Percentiles rank a stretch among this genome's conserved stretches.
These are phyloP conservation scores for Cyprinodon brontotheroides DNA, from an alignment of 2,113 vertebrate species.

Conservation along the genomic window DNA sequence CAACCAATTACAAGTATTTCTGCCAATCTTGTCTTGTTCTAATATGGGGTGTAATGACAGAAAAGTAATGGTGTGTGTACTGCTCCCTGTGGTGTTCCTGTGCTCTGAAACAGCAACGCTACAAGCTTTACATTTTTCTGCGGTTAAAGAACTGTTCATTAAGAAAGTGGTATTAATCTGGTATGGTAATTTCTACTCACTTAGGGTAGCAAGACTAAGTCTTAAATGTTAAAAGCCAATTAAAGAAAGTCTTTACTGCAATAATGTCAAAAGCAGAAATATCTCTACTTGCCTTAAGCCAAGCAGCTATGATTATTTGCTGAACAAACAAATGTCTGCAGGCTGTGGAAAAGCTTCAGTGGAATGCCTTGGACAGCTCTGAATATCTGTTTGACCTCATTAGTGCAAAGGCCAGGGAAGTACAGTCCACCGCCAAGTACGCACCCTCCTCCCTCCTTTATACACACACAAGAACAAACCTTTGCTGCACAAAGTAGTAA, in stretches of 20 bases:
- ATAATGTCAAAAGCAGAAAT: slow-evolving; percentile 13
- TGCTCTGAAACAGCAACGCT: too few relatives aligned
- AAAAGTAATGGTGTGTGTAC: too few relatives aligned
- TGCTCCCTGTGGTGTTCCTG: too few relatives aligned
- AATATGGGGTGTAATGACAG: too few relatives aligned
- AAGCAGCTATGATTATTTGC: slow-evolving; percentile 38
- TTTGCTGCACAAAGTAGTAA: slow-evolving; percentile 27
- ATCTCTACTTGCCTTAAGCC: slow-evolving; percentile 30
- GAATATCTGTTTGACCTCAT: slow-evolving; percentile 67
- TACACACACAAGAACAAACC: slow-evolving; percentile 36
- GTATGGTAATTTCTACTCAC: slow-evolving; percentile 5
- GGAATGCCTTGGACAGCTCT: slow-evolving; percentile 54
- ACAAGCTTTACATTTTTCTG: too few relatives aligned
- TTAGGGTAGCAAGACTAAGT: slow-evolving; percentile 7
- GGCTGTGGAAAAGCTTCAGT: slow-evolving; percentile 25
- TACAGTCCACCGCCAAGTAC: slow-evolving; percentile 44
- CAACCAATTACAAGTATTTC: too few relatives aligned
- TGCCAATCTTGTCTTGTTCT: too few relatives aligned
- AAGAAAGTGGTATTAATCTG: background rate
- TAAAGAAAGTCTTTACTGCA: slow-evolving; percentile 18
- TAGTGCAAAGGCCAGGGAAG: slow-evolving; percentile 51
- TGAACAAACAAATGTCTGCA: slow-evolving; percentile 32
- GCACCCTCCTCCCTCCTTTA: slow-evolving; percentile 38
- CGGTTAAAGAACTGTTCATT: background rate
- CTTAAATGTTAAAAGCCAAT: slow-evolving; percentile 26